Percentiles rank a stretch among this genome's conserved stretches.
phyloP scores from a whole-genome alignment of 2,113 vertebrate species.

The Hippocampus guttulatus region DNA sequence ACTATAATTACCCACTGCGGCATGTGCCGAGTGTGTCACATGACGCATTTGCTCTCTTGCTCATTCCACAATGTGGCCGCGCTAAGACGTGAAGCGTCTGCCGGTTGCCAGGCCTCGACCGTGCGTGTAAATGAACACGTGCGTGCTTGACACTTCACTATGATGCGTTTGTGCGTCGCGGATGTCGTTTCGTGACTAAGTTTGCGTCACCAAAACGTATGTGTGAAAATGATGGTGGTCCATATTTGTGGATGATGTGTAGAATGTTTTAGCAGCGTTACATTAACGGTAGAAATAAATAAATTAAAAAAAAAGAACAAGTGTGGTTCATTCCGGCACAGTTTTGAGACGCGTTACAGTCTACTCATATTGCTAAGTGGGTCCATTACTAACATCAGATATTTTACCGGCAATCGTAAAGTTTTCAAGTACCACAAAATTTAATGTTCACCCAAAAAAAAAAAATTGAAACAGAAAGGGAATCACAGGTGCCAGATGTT shows the following conservation, averaged over 20 bases:
- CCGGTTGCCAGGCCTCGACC: background rate
- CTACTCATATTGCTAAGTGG: too few relatives aligned
- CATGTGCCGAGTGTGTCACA: background rate
- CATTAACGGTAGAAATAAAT: too few relatives aligned
- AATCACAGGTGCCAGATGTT: too few relatives aligned
- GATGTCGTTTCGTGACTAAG: background rate
- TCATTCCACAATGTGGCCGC: constrained; percentile 24
- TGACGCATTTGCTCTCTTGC: constrained; percentile 12
- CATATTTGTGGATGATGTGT: background rate
- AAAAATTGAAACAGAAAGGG: too few relatives aligned
- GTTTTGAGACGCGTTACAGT: too few relatives aligned
- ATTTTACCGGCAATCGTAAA: too few relatives aligned
- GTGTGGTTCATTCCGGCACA: too few relatives aligned
- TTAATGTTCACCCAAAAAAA: too few relatives aligned
- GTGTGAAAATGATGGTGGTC: background rate
- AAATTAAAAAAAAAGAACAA: too few relatives aligned
- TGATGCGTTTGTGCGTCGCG: constrained; percentile 3
- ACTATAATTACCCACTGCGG: background rate
- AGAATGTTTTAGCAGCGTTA: background rate
- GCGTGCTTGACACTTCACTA: background rate
- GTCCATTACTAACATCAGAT: too few relatives aligned
- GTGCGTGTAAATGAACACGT: constrained; percentile 22
- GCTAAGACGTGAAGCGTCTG: constrained; percentile 1
- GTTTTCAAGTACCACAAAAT: too few relatives aligned
- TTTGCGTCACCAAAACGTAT: background rate